phyloP scores from a whole-genome alignment of 2,797 vertebrate genomes.

The Enteromius thamalakanensis region DNA sequence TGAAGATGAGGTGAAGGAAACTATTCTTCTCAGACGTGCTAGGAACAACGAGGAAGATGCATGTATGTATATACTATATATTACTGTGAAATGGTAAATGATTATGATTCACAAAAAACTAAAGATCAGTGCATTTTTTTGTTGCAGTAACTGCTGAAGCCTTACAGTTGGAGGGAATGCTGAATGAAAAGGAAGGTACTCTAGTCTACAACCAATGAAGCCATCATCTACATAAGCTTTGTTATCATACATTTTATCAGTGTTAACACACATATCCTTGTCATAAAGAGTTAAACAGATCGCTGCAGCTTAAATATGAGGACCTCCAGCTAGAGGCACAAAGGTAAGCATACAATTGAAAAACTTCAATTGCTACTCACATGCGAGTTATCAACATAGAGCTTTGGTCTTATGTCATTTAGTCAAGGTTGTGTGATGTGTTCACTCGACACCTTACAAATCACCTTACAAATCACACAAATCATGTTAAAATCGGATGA shows the following conservation, averaged over 20 bases:
- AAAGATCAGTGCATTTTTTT: slow-evolving; percentile 43
- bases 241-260: slow-evolving; percentile 9
- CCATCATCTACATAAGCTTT: slow-evolving; percentile 4
- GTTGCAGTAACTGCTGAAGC: slow-evolving; percentile 69
- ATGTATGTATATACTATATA: slow-evolving; percentile 40
- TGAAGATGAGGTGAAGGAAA: slow-evolving; percentile 64
- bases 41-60: slow-evolving; percentile 63
- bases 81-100: neutral
- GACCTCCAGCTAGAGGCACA: slow-evolving; percentile 69
- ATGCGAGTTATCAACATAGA: neutral
- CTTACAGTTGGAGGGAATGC: slow-evolving; percentile 64
- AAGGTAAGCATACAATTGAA: slow-evolving; percentile 66
- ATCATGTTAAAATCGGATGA: neutral
- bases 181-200: slow-evolving; percentile 77
- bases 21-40: slow-evolving; percentile 32
- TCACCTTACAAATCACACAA: no score
- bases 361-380: neutral
- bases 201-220: neutral
- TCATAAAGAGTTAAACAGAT: slow-evolving; percentile 67
- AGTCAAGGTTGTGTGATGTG: slow-evolving; percentile 12
- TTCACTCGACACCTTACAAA: neutral
- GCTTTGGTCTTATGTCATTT: neutral
- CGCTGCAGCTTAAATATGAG: slow-evolving; percentile 74
- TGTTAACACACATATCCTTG: neutral
- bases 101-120: neutral